Evolutionary conservation across 35 echinoderm and acorn worm species (phyloP), one percentile per base, ranked within the genome.

Genomic region (Apostichopus californicus): DNA sequence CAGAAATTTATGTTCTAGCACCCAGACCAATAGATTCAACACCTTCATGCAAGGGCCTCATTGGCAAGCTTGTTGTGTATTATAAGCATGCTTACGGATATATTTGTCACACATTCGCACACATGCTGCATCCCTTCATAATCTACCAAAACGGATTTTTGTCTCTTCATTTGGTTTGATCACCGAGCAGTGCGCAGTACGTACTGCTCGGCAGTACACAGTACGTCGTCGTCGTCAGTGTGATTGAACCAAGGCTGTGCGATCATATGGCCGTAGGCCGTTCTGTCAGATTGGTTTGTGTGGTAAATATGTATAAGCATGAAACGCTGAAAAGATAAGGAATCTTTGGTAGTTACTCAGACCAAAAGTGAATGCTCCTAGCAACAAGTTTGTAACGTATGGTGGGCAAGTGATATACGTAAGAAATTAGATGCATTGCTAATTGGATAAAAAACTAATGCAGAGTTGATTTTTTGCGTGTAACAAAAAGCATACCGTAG

Each of bases 241-340:
- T 85, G 81, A 85, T 85, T 85, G 34, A 85, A 85, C 55, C 81
- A 85, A 85, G 81, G 56, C 81, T 85, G 78, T 55, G 81, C 58
- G 81, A 85, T 56, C 56, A 58, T 46, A 46, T 59, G 57, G 81
- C 81, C 56, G 55, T 85, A 85, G 81, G 81, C 81, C 58, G 55
- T 28, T 9, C 78, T 81, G 78, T 81, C 81, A 85, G 81, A n/a
- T 85, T 85, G 54, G 54, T 58, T 85, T 58, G 81, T 58, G 81
- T 85, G 57, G 81, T 85, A 23, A 23, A 59, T 59, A 58, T 58
- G 58, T 85, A 75, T 18, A 75, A 75, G 17, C 71, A 22, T 59
- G 55, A 85, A 85, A 85, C 34, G 34, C 34, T 85, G 81, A 85
- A 85, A 85, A 85, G 57, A 58, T 85, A 85, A 85, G 57, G 81